A percentile compares a stretch with the other conserved stretches of the same genome.
Evolutionary conservation across 2,888 invertebrate genomes (phyloP).

Genomic region (Drosophila neotestacea): DNA sequence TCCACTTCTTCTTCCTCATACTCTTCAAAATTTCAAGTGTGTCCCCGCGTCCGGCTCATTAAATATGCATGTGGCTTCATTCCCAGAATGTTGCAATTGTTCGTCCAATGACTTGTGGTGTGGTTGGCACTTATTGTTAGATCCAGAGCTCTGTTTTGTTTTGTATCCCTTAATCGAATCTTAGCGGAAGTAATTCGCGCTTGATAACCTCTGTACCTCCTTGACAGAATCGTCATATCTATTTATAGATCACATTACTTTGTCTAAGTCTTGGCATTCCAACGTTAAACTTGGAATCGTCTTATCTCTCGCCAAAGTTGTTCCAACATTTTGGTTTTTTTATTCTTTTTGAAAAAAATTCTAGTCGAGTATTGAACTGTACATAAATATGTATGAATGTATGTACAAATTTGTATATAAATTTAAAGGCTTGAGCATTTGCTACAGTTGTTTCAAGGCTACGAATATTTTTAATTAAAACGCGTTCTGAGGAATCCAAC

Average conservation of each 20-base stretch:
- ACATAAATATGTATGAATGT: neutral
- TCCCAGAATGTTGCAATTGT: conserved; percentile 41
- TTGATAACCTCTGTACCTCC: conserved; percentile 52
- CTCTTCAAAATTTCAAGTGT: conserved; percentile 65
- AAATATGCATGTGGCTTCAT: conserved; percentile 41
- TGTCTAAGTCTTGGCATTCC: conserved; percentile 20
- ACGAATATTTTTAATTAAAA: conserved; percentile 71
- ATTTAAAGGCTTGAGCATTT: conserved; percentile 49
- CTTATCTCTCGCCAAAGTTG: conserved; percentile 54
- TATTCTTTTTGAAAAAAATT: conserved; percentile 7
- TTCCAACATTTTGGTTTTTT: conserved; percentile 25
- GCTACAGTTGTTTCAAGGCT: conserved; percentile 70
- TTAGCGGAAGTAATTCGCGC: conserved; percentile 53
- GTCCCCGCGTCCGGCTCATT: conserved; percentile 53
- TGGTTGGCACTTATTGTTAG: neutral
- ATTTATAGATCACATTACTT: conserved; percentile 56
- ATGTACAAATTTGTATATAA: neutral
- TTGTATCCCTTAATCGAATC: conserved; percentile 31
- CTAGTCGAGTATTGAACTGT: conserved; percentile 45
- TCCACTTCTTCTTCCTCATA: conserved; percentile 6
- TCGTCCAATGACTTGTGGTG: conserved; percentile 14
- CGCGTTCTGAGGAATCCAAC: conserved; percentile 32
- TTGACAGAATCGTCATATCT: conserved; percentile 67
- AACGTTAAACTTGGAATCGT: conserved; percentile 34
- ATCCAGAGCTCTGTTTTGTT: conserved; percentile 30